Evolutionary conservation across 1,140 invertebrate genomes (phyloP).

Genomic region (Dreissena rostriformis): DNA sequence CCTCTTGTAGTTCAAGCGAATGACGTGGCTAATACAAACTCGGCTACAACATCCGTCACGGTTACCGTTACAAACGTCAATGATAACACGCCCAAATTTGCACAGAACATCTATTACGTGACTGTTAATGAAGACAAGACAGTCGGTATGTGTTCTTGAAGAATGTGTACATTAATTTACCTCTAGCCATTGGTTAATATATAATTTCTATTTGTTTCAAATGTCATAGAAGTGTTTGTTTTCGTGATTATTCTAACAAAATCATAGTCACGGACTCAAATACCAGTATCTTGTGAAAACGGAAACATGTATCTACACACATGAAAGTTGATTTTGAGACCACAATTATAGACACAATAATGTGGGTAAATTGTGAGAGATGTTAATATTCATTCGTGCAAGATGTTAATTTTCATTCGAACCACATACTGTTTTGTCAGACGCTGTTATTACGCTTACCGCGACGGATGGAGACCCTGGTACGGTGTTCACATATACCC

Average conservation of each 20-base stretch:
- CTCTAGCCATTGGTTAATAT: neutral
- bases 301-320: too few relatives aligned
- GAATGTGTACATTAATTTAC: neutral
- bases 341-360: too few relatives aligned
- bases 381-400: too few relatives aligned
- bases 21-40: neutral
- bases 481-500: slow-evolving; percentile 59
- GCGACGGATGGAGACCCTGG: slow-evolving; percentile 65
- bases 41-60: slow-evolving; percentile 11
- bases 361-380: too few relatives aligned
- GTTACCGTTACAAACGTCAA: slow-evolving; percentile 55
- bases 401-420: too few relatives aligned
- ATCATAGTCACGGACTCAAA: neutral
- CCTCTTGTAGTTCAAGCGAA: too few relatives aligned
- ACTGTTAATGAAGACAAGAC: slow-evolving; percentile 38
- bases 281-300: too few relatives aligned
- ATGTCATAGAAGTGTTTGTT: neutral
- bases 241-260: neutral
- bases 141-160: slow-evolving; percentile 15
- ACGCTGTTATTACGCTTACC: slow-evolving; percentile 50
- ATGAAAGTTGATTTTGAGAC: too few relatives aligned
- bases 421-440: neutral
- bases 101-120: slow-evolving; percentile 37
- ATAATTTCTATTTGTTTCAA: too few relatives aligned
- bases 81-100: slow-evolving; percentile 61